Percentiles rank a stretch among this genome's conserved stretches.
Evolutionary conservation across 1,140 invertebrate species (phyloP).

Genomic region (Caenorhabditis elegans): WBcel235 BX284606.5:13341001-13341500

Average conservation of each 20-base stretch:
- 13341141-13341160: background rate
- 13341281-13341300: background rate
- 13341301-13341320: background rate
- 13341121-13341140: background rate
- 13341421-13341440: no score
- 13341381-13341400: no score
- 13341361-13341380: no score
- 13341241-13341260: background rate
- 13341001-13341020: no score
- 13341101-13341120: constrained; percentile 24
- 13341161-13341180: background rate
- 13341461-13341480: no score
- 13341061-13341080: background rate
- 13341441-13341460: no score
- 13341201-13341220: background rate
- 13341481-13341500: no score
- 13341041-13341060: background rate
- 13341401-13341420: no score
- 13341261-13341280: background rate
- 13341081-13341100: constrained; percentile 7
- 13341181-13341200: background rate
- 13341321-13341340: background rate
- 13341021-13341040: no score
- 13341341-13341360: background rate
- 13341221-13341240: background rate